Evolutionary conservation across 2,888 invertebrate species (phyloP).

Genomic region (Athalia rosae): DNA sequence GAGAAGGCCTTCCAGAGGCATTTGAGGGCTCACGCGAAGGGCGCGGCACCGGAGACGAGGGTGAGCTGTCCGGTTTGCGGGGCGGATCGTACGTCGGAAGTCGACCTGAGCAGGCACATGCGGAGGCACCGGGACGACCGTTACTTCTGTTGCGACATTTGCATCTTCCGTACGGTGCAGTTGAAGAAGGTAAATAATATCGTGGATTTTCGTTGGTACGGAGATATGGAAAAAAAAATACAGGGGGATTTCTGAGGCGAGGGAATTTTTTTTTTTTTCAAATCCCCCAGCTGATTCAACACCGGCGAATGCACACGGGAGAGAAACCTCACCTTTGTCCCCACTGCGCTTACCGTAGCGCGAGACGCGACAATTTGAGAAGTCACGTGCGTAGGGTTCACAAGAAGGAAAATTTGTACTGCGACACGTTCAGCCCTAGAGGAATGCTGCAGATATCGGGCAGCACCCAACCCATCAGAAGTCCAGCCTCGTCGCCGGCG

Average conservation of each 20-base stretch:
- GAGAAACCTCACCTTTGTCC: conserved; percentile 77
- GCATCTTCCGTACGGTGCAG: conserved; percentile 76
- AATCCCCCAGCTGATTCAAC: conserved; percentile 75
- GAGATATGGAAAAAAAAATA: no score
- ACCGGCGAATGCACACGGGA: conserved; percentile 77
- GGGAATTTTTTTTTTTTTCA: no score
- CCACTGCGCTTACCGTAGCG: conserved; percentile 76
- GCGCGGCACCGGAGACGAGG: conserved; percentile 70
- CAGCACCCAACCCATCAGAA: conserved; percentile 55
- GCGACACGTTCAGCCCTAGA: conserved; percentile 77
- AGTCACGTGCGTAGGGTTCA: conserved; percentile 77
- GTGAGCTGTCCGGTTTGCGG: conserved; percentile 77
- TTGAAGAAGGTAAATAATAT: conserved; percentile 75
- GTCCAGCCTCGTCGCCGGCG: conserved; percentile 64
- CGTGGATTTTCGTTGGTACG: no score
- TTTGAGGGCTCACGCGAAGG: conserved; percentile 73
- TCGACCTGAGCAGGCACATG: conserved; percentile 75
- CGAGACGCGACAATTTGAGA: conserved; percentile 76
- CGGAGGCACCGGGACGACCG: conserved; percentile 74
- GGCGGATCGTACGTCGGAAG: conserved; percentile 75
- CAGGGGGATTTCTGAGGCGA: no score
- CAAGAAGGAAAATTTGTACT: conserved; percentile 76
- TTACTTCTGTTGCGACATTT: conserved; percentile 76
- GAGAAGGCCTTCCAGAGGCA: conserved; percentile 76
- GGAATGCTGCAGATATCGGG: conserved; percentile 72